phyloP scores from a whole-genome alignment of 2,888 invertebrate genomes.

The Sipha maydis region DNA sequence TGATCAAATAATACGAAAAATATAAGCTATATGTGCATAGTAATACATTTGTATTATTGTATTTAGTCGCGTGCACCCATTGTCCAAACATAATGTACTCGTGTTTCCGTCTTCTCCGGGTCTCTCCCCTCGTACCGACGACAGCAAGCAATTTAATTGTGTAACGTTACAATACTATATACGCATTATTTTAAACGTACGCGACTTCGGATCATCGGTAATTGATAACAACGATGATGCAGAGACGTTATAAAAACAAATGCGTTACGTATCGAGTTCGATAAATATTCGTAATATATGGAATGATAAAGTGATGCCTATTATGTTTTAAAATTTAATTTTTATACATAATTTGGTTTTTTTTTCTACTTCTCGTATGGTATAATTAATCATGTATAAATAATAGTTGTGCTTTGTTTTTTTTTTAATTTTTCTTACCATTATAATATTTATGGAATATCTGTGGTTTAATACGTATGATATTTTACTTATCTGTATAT shows the following conservation, averaged over 20 bases:
- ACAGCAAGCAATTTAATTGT: conserved; percentile 29
- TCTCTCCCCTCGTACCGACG: background rate
- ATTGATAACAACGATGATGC: background rate
- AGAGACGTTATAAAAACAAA: too few species aligned
- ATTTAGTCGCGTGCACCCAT: background rate
- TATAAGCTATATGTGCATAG: background rate
- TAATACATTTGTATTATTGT: conserved; percentile 15
- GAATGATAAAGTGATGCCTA: background rate
- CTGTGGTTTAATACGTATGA: too few species aligned
- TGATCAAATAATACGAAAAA: conserved; percentile 12
- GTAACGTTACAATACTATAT: background rate
- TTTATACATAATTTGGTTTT: too few species aligned
- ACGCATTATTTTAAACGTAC: conserved; percentile 11
- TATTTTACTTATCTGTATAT: too few species aligned
- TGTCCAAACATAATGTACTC: conserved; percentile 11
- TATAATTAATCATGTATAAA: too few species aligned
- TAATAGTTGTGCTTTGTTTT: too few species aligned
- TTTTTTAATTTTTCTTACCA: too few species aligned
- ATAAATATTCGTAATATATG: background rate
- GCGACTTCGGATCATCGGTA: background rate
- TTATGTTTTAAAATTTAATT: background rate
- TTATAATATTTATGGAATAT: too few species aligned
- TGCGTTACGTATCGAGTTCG: background rate
- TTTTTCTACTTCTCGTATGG: too few species aligned
- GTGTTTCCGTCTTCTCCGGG: conserved; percentile 13